Conservation (phyloP, 2,113 vertebrate species). For the Conger conger region DNA sequence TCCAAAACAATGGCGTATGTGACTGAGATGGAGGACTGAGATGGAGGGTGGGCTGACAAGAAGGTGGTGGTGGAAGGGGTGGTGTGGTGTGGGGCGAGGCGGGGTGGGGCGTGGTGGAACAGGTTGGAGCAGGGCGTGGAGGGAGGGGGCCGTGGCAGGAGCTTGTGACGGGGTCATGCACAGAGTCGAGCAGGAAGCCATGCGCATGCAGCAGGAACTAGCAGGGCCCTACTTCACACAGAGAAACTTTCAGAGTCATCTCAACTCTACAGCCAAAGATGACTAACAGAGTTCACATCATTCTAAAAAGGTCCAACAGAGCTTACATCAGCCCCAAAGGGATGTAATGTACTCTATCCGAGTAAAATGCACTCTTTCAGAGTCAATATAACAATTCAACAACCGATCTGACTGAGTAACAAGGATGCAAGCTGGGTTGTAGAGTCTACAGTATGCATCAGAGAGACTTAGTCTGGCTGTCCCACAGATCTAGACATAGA, state of each 20-base stretch:
- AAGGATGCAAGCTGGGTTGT: no score
- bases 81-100: neutral
- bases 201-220: neutral
- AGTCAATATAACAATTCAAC: neutral
- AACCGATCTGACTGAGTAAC: neutral
- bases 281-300: no score
- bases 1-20: no score
- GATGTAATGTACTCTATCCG: no score
- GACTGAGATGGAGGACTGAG: no score
- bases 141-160: no score
- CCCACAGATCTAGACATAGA: neutral
- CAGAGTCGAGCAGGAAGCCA: neutral
- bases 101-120: neutral
- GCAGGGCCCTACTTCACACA: neutral
- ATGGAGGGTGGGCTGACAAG: neutral
- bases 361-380: no score
- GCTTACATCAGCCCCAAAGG: no score
- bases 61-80: neutral
- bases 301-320: no score
- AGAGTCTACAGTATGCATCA: neutral
- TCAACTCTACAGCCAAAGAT: no score
- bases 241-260: no score
- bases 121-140: no score
- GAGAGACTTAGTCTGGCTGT: neutral
- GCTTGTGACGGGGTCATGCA: neutral